Evolutionary conservation across 2,797 vertebrate species (phyloP), one percentile per base, ranked within the genome.

Genomic region (Margarornis squamiger): DNA sequence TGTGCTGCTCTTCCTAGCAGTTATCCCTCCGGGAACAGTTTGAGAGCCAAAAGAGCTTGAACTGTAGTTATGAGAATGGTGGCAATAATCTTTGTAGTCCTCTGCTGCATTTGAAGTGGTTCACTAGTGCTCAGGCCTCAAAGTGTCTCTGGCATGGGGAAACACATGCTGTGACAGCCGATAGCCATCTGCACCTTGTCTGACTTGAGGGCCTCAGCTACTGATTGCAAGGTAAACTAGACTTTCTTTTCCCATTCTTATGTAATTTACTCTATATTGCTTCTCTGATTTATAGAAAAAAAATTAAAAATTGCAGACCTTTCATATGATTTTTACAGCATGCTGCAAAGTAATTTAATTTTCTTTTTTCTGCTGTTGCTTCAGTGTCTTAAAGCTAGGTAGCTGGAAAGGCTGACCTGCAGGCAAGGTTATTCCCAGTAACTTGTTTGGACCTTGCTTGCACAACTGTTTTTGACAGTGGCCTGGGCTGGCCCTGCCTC

Each of bases 351-450:
- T 52, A 52, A 21, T 48, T 88, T 71, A 19, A 41, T 71, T 81
- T 84, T 72, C 10, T 82, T 82, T 77, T 81, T 66, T 2, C 0
- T 51, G 26, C 15, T 30, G 16, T 71, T 0, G 1, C 20, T 68
- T 86, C 20, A 48, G 41, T 32, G 9, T 78, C 32, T 84, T 68
- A 57, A 32, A 70, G 18, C 21, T 81, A 29, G 43, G n/a, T 75
- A 68, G 39, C 39, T 59, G 63, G 52, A 82, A 92, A 34, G 66
- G 46, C 73, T 81, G 73, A 88, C 66, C 73, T 45, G 38, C 70
- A 68, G 73, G 79, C 70, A 55, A 39, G n/a, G 70, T 80, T 92
- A 59, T 86, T 86, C 66, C 55, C 12, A 41, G 5, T 39, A 49
- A 55, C 23, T 81, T 0, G 0, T 65, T 51, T 63, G 81, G 58